Evolutionary conservation across 1,140 invertebrate species (phyloP), one percentile per base, ranked within the genome.

Genomic region (Danaus plexippus): DNA sequence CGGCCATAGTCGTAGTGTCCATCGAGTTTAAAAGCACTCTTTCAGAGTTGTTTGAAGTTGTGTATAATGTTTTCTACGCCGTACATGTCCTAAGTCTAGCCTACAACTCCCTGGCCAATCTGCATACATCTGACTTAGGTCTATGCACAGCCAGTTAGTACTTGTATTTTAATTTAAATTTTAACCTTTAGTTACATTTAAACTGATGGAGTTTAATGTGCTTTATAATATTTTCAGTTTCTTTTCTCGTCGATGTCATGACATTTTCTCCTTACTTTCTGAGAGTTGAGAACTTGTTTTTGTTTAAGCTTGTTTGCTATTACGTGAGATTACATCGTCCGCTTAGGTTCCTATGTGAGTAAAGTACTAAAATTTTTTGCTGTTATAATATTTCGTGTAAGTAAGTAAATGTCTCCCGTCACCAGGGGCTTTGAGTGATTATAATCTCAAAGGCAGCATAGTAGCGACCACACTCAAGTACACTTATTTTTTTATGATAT

Each of bases 291-390:
- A 70, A 46, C 8, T n/a, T 32, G 1, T 49, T 53, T 1, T 11
- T 58, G 1, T 52, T 57, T 9, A 64, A 77, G 48, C 46, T 73
- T 5, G 1, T 61, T 0, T 70, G 66, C 13, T 82, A 82, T 49
- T 78, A 72, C 53, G 42, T 77, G 7, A 69, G 79, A 0, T 43
- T 82, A 11, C 74, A 82, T 52, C 64, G 77, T 18, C 73, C 79
- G 7, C 66, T 75, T 12, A 58, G 61, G 45, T 80, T 73, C 52
- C 55, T 81, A 9, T 77, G 78, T 81, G 52, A 81, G 78, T 77
- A 53, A 22, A 40, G 11, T 50, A 7, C n/a, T n/a, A n/a, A n/a
- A n/a, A n/a, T n/a, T n/a, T n/a, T n/a, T n/a, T n/a, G n/a, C n/a
- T n/a, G n/a, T n/a, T n/a, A n/a, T n/a, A n/a, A n/a, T n/a, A n/a